Evolutionary conservation across 2,888 invertebrate genomes (phyloP).

Genomic region (Actias luna): DNA sequence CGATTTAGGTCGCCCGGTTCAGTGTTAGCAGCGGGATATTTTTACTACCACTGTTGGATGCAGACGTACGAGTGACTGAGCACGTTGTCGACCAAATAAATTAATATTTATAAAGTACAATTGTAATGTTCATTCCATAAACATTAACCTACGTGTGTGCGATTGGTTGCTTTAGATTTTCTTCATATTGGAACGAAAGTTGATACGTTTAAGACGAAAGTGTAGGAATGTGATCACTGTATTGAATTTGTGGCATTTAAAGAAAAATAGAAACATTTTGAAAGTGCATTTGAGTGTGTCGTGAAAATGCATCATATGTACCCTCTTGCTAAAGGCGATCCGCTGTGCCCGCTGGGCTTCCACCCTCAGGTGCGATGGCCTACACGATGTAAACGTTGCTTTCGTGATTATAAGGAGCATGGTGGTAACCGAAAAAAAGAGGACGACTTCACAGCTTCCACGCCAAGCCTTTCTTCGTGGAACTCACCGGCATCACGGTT

Average conservation of each 20-base stretch:
- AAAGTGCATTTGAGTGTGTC: slow-evolving; percentile 69
- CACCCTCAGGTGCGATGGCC: slow-evolving; percentile 97
- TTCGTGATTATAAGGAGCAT: slow-evolving; percentile 96
- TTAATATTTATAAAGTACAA: slow-evolving; percentile 73
- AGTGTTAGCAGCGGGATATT: slow-evolving; percentile 77
- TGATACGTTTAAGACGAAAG: slow-evolving; percentile 22
- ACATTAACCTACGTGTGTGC: slow-evolving; percentile 51
- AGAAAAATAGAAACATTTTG: slow-evolving; percentile 64
- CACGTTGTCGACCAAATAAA: slow-evolving; percentile 66
- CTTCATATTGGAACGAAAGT: slow-evolving; percentile 29
- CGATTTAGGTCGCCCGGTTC: slow-evolving; percentile 80
- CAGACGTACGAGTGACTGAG: slow-evolving; percentile 68
- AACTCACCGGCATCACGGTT: slow-evolving; percentile 83
- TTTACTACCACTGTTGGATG: slow-evolving; percentile 76
- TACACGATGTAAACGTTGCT: slow-evolving; percentile 95
- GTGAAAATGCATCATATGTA: slow-evolving; percentile 87
- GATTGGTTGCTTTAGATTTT: slow-evolving; percentile 41
- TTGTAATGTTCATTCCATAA: slow-evolving; percentile 78
- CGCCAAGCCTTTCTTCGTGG: slow-evolving; percentile 88
- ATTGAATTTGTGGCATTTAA: slow-evolving; percentile 62
- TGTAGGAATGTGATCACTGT: slow-evolving; percentile 47
- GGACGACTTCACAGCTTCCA: slow-evolving; percentile 87
- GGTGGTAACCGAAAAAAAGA: slow-evolving; percentile 88
- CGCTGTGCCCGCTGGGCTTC: slow-evolving; percentile 94
- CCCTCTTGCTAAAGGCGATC: slow-evolving; percentile 91